phyloP scores from a whole-genome alignment of 2,113 vertebrate species.

The Nannobrachium achirus region DNA sequence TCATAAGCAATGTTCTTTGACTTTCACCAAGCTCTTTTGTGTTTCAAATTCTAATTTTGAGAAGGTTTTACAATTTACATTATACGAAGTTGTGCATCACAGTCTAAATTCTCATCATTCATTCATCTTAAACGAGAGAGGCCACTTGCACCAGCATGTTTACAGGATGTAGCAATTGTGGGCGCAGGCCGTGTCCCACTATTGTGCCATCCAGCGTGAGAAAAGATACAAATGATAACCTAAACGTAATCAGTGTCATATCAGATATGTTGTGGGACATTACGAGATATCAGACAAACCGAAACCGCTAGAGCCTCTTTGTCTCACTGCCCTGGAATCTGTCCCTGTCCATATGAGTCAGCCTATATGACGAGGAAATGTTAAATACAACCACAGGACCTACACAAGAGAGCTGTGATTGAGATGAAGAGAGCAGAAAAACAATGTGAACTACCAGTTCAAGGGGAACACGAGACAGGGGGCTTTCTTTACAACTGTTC shows the following conservation, averaged over 20 bases:
- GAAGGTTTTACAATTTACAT: slow-evolving; percentile 29
- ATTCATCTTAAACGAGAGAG: slow-evolving; percentile 17
- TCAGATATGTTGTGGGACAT: slow-evolving; percentile 21
- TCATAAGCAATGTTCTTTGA: slow-evolving; percentile 7
- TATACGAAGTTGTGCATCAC: slow-evolving; percentile 3
- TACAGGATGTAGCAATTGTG: slow-evolving; percentile 42
- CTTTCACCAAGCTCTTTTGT: not conserved
- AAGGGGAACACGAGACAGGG: slow-evolving; percentile 10
- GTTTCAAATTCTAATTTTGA: not conserved
- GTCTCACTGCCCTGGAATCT: slow-evolving; percentile 29
- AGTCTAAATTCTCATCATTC: slow-evolving; percentile 27
- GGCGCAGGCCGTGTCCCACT: slow-evolving; percentile 10
- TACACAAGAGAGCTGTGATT: not conserved
- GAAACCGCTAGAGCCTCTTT: slow-evolving; percentile 43
- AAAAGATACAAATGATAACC: slow-evolving; percentile 42
- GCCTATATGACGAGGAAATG: slow-evolving; percentile 22
- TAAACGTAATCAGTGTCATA: slow-evolving; percentile 28
- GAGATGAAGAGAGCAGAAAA: slow-evolving; percentile 14
- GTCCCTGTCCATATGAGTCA: slow-evolving; percentile 44
- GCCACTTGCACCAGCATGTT: slow-evolving; percentile 32
- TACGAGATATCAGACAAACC: slow-evolving; percentile 36
- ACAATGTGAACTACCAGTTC: slow-evolving; percentile 22
- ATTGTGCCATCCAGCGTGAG: slow-evolving; percentile 31
- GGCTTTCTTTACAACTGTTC: not conserved
- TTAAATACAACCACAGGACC: slow-evolving; percentile 30